Evolutionary conservation across 2,113 vertebrate species (phyloP), one percentile per base, ranked within the genome.

Genomic region (Colaptes auratus): DNA sequence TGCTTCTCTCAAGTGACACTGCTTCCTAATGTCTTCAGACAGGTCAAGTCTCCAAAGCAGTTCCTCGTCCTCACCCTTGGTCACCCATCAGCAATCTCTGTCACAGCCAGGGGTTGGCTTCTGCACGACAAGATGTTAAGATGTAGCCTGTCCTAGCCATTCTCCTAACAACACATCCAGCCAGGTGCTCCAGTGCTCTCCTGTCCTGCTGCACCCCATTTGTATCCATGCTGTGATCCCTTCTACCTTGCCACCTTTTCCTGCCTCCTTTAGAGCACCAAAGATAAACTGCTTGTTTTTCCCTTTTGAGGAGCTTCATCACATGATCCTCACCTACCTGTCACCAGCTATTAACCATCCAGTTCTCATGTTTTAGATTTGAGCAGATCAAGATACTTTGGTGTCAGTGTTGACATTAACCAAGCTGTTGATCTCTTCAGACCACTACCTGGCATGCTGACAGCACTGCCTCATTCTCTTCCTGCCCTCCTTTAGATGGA

Each of bases 381-480:
- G 61, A 72, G 15, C 15, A 61, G 33, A 75, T n/a, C 46, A 61
- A 75, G 58, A 67, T 44, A 53, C 58, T 86, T 75, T 84, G 28
- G 6, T 18, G 19, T 67, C 28, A 17, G 7, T 13, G 10, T 16
- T 72, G 48, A 33, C 44, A 19, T 58, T 42, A 65, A 25, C 33
- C 3, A 35, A n/a, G 33, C n/a, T 69, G 31, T 61, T 79, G 28
- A 12, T 61, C 28, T 83, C 15, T 52, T 76, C 74, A 69, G 58
- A 46, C 11, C 20, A 11, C 12, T 15, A 71, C 16, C 23, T 82
- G 70, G 20, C 65, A 52, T 12, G 35, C 39, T 70, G 52, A 39
- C 30, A 70, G 21, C 0, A 0, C 69, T 52, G 50, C 73, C 48
- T 64, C 3, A 0, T 24, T 61, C 17, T 35, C 79, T 21, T 33